These are phyloP conservation scores for Pseudomyrmex pallidus DNA, from an alignment of 1,140 invertebrate genomes.

Conservation along the genomic window DNA sequence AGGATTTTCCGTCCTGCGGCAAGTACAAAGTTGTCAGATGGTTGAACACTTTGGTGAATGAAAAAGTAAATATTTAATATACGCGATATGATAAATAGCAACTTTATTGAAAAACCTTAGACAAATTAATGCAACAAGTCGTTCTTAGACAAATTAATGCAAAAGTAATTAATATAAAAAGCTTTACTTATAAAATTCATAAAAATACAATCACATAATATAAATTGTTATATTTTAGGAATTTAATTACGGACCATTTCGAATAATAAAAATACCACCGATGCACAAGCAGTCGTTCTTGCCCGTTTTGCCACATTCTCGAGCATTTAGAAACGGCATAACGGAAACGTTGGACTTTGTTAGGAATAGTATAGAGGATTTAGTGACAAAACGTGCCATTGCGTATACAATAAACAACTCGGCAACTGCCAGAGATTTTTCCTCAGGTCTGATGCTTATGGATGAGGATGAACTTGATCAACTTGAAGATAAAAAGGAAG, in stretches of 20 bases:
- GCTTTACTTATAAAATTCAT: too few relatives aligned
- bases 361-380: slow-evolving; percentile 78
- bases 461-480: slow-evolving; percentile 80
- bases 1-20: slow-evolving; percentile 72
- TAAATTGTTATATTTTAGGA: slow-evolving; percentile 73
- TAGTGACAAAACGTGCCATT: slow-evolving; percentile 81
- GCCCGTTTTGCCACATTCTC: slow-evolving; percentile 75
- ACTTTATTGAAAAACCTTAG: not conserved
- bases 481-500: slow-evolving; percentile 60
- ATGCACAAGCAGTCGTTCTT: slow-evolving; percentile 72
- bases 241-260: slow-evolving; percentile 81
- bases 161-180: too few relatives aligned
- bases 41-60: slow-evolving; percentile 73
- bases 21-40: slow-evolving; percentile 77
- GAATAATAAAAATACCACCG: slow-evolving; percentile 80
- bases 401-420: slow-evolving; percentile 81
- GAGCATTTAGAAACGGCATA: slow-evolving; percentile 73
- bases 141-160: not conserved
- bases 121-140: not conserved
- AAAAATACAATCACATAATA: not conserved
- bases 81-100: too few relatives aligned
- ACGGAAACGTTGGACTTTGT: slow-evolving; percentile 80
- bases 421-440: slow-evolving; percentile 68
- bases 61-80: slow-evolving; percentile 74
- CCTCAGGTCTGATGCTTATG: slow-evolving; percentile 75